Evolutionary conservation across 2,113 vertebrate species (phyloP).

Genomic region (Istiophorus platypterus): DNA sequence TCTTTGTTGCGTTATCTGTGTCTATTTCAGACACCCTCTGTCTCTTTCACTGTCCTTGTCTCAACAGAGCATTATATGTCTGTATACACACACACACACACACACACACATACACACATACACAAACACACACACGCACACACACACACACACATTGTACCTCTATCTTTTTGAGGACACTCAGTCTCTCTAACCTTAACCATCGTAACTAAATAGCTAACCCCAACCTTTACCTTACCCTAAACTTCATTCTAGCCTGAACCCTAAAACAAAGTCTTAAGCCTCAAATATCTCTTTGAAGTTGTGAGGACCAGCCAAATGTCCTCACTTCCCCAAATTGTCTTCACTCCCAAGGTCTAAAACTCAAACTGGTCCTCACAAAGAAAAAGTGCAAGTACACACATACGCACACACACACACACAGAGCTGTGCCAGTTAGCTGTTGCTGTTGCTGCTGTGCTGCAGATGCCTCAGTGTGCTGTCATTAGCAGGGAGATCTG

Average conservation of each 20-base stretch:
- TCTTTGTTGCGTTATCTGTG: conserved; percentile 77
- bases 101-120: conserved; percentile 45
- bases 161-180: too few relatives aligned
- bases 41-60: conserved; percentile 71
- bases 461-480: conserved; percentile 82
- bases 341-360: too few relatives aligned
- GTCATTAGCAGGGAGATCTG: conserved; percentile 83
- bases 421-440: conserved; percentile 64
- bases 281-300: too few relatives aligned
- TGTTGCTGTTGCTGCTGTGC: conserved; percentile 77
- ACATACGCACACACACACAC: conserved; percentile 28
- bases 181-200: too few relatives aligned
- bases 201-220: too few relatives aligned
- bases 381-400: neutral
- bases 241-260: too few relatives aligned
- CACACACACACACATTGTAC: conserved; percentile 37
- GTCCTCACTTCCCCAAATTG: too few relatives aligned
- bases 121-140: conserved; percentile 39
- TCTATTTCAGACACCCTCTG: conserved; percentile 75
- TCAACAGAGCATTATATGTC: conserved; percentile 64
- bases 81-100: conserved; percentile 30
- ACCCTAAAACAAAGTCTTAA: too few relatives aligned
- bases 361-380: too few relatives aligned
- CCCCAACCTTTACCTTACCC: too few relatives aligned
- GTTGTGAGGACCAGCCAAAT: too few relatives aligned